Evolutionary conservation across 2,888 invertebrate genomes (phyloP).

Genomic region (Sthenelais limicola): DNA sequence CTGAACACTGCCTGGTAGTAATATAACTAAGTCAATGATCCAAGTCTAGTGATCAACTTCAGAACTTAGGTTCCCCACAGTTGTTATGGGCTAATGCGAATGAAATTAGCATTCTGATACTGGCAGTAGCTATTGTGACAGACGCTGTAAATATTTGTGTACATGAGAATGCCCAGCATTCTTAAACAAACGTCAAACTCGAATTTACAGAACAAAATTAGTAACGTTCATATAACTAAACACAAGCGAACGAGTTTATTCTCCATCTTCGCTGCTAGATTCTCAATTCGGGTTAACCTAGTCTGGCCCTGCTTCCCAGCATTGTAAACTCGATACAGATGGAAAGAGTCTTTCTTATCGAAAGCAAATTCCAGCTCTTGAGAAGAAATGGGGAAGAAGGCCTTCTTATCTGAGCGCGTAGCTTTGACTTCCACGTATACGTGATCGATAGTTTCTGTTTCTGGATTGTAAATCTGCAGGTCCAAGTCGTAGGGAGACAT

Average conservation of each 20-base stretch:
- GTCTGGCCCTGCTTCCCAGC: conserved; percentile 60
- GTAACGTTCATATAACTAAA: conserved; percentile 41
- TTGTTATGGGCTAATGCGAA: too few relatives aligned
- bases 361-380: conserved; percentile 65
- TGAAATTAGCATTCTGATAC: too few relatives aligned
- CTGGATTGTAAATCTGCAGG: conserved; percentile 53
- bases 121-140: too few relatives aligned
- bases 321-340: conserved; percentile 67
- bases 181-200: too few relatives aligned
- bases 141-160: too few relatives aligned
- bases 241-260: conserved; percentile 60
- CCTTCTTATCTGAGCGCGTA: conserved; percentile 61
- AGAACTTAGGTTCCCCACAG: too few relatives aligned
- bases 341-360: conserved; percentile 58
- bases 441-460: background rate
- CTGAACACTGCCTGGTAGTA: too few relatives aligned
- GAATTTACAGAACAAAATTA: too few relatives aligned
- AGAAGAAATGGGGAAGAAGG: conserved; percentile 66
- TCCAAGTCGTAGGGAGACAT: conserved; percentile 66
- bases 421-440: conserved; percentile 62
- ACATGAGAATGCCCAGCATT: too few relatives aligned
- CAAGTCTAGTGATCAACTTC: too few relatives aligned
- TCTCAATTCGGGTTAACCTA: conserved; percentile 60
- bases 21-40: too few relatives aligned
- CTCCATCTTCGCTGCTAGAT: conserved; percentile 60